Conservation (phyloP, 2,797 vertebrate species). For the Gymnothorax reevesii region DNA sequence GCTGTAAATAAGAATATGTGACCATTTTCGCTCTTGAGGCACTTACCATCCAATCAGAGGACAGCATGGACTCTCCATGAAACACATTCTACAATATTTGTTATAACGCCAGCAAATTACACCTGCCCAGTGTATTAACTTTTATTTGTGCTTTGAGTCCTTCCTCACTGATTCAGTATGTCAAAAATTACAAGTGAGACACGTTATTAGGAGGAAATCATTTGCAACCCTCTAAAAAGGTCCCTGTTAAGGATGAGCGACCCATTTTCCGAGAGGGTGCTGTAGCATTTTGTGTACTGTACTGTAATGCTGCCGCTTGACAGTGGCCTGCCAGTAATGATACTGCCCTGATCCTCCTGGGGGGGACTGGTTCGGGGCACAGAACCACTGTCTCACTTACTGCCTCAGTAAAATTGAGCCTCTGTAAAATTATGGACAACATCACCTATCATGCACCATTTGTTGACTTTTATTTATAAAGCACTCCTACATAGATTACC, state of each 20-base stretch:
- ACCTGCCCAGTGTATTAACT: constrained; percentile 16
- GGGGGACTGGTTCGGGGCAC: no score
- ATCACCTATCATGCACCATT: no score
- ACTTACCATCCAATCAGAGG: constrained; percentile 34
- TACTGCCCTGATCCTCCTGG: no score
- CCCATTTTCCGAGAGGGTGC: constrained; percentile 47
- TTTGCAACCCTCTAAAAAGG: constrained; percentile 55
- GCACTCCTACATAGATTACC: no score
- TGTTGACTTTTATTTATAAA: no score
- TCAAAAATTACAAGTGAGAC: constrained; percentile 58
- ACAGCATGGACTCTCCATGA: constrained; percentile 32
- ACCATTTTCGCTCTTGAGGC: constrained; percentile 2
- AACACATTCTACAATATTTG: constrained; percentile 40
- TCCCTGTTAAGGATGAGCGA: constrained; percentile 61
- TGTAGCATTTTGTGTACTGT: no score
- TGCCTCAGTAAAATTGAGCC: no score
- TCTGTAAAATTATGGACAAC: no score
- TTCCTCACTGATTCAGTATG: constrained; percentile 55
- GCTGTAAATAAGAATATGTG: background rate
- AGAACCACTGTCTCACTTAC: no score
- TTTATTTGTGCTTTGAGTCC: constrained; percentile 56
- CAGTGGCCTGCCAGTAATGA: no score
- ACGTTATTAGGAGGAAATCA: constrained; percentile 47
- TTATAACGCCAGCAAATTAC: constrained; percentile 36
- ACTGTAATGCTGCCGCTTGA: no score